Percentiles rank a stretch among this genome's conserved stretches.
Evolutionary conservation across 2,888 invertebrate genomes (phyloP).

Genomic region (Orthosia gothica): DNA sequence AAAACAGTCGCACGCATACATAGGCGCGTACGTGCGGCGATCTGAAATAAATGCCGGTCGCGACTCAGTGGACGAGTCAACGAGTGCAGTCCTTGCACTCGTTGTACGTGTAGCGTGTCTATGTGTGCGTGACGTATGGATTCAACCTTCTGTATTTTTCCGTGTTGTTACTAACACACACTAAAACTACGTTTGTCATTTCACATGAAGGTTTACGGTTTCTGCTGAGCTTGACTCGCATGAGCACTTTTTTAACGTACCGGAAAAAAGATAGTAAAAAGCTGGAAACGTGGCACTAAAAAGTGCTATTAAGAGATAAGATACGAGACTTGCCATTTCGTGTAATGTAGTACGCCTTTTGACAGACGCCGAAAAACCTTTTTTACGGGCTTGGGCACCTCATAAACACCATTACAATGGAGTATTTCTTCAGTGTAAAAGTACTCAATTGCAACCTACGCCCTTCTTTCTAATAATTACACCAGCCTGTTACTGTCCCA

Average conservation of each 20-base stretch:
- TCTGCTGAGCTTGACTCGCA: not conserved
- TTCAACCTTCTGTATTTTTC: not conserved
- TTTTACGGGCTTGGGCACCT: not conserved
- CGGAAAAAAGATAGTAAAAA: constrained; percentile 31
- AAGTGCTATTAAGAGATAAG: constrained; percentile 32
- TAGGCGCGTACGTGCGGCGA: not conserved
- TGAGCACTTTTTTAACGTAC: constrained; percentile 13
- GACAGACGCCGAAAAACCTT: not conserved
- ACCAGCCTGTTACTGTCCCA: too few relatives aligned
- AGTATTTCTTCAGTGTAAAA: not conserved
- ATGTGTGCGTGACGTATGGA: not conserved
- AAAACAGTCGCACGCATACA: not conserved
- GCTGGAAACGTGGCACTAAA: constrained; percentile 7
- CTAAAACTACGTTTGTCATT: constrained; percentile 5
- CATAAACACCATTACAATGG: not conserved
- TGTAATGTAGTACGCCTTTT: not conserved
- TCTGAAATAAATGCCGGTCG: not conserved
- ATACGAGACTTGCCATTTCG: constrained; percentile 14
- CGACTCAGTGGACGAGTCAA: too few relatives aligned
- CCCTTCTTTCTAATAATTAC: too few relatives aligned
- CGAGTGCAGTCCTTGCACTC: not conserved
- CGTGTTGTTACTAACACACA: not conserved
- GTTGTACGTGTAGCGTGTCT: not conserved
- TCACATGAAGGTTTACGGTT: constrained; percentile 19
- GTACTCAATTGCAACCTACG: too few relatives aligned